phyloP scores from a whole-genome alignment of 2,797 vertebrate genomes.

The Helostoma temminkii region DNA sequence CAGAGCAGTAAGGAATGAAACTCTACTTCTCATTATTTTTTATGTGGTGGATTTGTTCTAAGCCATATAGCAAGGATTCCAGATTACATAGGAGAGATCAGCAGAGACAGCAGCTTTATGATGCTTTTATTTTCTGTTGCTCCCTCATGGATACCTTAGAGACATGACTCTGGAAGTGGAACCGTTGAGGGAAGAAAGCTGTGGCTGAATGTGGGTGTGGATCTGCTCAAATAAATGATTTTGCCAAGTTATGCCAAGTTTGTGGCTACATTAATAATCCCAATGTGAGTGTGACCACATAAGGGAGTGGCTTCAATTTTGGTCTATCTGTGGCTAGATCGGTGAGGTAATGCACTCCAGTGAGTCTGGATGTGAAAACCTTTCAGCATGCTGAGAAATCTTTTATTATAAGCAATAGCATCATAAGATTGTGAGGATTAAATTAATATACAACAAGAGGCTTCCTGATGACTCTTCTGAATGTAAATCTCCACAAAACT shows the following conservation, averaged over 20 bases:
- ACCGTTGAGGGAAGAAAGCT: slow-evolving; percentile 15
- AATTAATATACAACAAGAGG: slow-evolving; percentile 12
- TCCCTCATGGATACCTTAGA: background rate
- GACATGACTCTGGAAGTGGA: slow-evolving; percentile 5
- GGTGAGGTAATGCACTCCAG: slow-evolving; percentile 3
- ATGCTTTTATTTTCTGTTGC: slow-evolving; percentile 8
- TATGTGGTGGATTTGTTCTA: slow-evolving; percentile 9
- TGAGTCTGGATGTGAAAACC: background rate
- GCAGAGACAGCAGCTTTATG: slow-evolving; percentile 23
- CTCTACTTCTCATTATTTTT: no score
- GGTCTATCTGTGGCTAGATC: background rate
- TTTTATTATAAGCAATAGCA: background rate
- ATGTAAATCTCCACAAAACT: background rate
- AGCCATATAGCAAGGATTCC: slow-evolving; percentile 9
- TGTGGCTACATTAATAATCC: slow-evolving; percentile 14
- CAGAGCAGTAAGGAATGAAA: no score
- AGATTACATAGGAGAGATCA: slow-evolving; percentile 22
- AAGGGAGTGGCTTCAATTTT: slow-evolving; percentile 1
- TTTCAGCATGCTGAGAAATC: no score
- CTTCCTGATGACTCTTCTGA: background rate
- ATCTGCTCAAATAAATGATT: slow-evolving; percentile 33
- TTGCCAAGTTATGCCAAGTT: slow-evolving; percentile 6
- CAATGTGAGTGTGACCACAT: background rate
- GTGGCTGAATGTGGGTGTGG: slow-evolving; percentile 26
- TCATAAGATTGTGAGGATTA: slow-evolving; percentile 8